Conservation (phyloP, 2,113 vertebrate genomes). For the Gasterosteus aculeatus region DNA sequence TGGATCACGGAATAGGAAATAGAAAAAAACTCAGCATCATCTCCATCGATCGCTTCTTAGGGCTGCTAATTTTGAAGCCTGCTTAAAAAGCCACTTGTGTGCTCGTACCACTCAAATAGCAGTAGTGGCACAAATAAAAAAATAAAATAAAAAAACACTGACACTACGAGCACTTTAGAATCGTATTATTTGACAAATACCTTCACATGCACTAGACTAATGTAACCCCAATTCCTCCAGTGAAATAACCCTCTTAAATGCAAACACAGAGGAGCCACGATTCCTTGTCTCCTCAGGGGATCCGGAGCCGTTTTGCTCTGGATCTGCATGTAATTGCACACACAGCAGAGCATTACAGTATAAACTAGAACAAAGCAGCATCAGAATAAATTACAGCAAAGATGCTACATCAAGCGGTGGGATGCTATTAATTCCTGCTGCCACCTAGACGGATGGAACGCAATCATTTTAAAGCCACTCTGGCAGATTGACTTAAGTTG, state of each 20-base stretch:
- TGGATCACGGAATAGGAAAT: slow-evolving; percentile 41
- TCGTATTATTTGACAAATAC: slow-evolving; percentile 56
- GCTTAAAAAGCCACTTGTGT: slow-evolving; percentile 57
- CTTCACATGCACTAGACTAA: slow-evolving; percentile 49
- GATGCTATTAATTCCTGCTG: slow-evolving; percentile 24
- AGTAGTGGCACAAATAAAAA: slow-evolving; percentile 41
- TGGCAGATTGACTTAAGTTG: slow-evolving; percentile 4
- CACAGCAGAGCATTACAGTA: slow-evolving; percentile 14
- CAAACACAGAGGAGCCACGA: slow-evolving; percentile 69
- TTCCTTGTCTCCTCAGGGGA: slow-evolving; percentile 60
- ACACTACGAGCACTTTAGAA: slow-evolving; percentile 51
- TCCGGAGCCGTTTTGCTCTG: slow-evolving; percentile 41
- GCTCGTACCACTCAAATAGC: slow-evolving; percentile 60
- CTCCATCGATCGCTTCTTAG: slow-evolving; percentile 34
- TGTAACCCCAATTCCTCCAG: slow-evolving; percentile 49
- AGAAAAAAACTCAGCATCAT: slow-evolving; percentile 34
- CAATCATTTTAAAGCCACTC: slow-evolving; percentile 33
- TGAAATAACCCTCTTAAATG: slow-evolving; percentile 72
- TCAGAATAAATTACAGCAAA: slow-evolving; percentile 42
- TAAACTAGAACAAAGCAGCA: slow-evolving; percentile 44
- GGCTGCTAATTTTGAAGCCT: slow-evolving; percentile 34
- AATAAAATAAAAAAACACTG: slow-evolving; percentile 39
- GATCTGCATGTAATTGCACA: slow-evolving; percentile 67
- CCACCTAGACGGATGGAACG: background rate
- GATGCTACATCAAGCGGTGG: slow-evolving; percentile 25